Conservation (phyloP, 1,140 invertebrate genomes). For the Drosophila burlai region DNA sequence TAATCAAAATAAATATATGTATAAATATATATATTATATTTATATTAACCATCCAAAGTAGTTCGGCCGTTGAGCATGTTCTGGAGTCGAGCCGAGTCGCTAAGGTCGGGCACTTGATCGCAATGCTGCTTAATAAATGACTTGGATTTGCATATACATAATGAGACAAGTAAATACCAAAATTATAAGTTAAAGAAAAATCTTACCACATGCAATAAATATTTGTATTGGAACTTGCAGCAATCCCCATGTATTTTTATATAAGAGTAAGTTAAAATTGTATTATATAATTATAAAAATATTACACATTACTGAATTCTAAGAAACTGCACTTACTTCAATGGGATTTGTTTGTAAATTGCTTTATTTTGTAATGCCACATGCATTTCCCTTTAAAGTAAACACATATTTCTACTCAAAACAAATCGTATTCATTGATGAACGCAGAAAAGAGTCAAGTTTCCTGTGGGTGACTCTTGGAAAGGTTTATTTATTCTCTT, state of each 20-base stretch:
- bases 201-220: too few species aligned
- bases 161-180: constrained; percentile 2
- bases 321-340: not conserved
- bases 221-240: not conserved
- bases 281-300: not conserved
- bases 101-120: constrained; percentile 33
- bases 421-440: not conserved
- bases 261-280: not conserved
- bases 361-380: not conserved
- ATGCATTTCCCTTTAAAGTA: not conserved
- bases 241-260: not conserved
- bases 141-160: constrained; percentile 13
- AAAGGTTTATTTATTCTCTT: not conserved
- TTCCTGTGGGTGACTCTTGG: not conserved
- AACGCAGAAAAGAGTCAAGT: not conserved
- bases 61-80: constrained; percentile 24
- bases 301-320: not conserved
- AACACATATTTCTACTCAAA: not conserved
- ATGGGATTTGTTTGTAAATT: not conserved
- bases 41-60: constrained; percentile 31
- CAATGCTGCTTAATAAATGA: constrained; percentile 28
- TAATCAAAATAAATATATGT: constrained; percentile 23
- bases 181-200: not conserved
- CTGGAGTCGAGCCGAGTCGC: constrained; percentile 12
- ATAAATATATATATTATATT: not conserved